Conservation (phyloP, 2,113 vertebrate genomes). For the Cyanoliseus patagonus region DNA sequence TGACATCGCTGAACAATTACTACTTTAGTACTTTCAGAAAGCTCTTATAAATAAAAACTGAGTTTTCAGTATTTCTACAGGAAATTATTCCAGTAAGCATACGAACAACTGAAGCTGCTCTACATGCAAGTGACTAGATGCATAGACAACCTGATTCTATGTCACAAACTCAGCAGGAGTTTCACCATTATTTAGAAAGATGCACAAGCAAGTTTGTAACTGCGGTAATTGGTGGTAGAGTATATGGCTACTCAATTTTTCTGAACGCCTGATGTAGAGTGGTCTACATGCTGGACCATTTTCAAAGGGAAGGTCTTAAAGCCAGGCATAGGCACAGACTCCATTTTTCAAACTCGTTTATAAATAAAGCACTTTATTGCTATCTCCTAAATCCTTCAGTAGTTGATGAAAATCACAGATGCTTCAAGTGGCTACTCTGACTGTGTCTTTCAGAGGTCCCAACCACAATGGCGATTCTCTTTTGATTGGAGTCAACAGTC, state of each 20-base stretch:
- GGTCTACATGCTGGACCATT: not conserved
- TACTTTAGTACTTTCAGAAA: not conserved
- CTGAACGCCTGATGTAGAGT: not conserved
- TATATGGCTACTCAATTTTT: not conserved
- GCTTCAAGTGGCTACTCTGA: not conserved
- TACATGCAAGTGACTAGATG: not conserved
- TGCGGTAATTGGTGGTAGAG: not conserved
- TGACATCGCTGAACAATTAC: not conserved
- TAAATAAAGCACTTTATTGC: not conserved
- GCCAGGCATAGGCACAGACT: not conserved
- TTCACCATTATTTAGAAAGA: not conserved
- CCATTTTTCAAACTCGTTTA: not conserved
- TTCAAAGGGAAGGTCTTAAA: not conserved
- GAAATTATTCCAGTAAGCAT: not conserved
- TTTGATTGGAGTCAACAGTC: not conserved
- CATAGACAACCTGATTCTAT: not conserved
- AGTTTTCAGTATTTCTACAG: not conserved
- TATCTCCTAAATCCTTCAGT: not conserved
- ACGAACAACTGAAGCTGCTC: not conserved
- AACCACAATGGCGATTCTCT: not conserved
- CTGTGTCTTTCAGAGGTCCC: not conserved
- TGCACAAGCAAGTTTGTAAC: not conserved
- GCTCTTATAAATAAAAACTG: not conserved
- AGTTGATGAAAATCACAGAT: not conserved
- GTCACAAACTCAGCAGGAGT: not conserved